Percentiles rank a stretch among this genome's conserved stretches.
Evolutionary conservation across 2,113 vertebrate genomes (phyloP).

Genomic region (Tretioscincus oriximinensis): DNA sequence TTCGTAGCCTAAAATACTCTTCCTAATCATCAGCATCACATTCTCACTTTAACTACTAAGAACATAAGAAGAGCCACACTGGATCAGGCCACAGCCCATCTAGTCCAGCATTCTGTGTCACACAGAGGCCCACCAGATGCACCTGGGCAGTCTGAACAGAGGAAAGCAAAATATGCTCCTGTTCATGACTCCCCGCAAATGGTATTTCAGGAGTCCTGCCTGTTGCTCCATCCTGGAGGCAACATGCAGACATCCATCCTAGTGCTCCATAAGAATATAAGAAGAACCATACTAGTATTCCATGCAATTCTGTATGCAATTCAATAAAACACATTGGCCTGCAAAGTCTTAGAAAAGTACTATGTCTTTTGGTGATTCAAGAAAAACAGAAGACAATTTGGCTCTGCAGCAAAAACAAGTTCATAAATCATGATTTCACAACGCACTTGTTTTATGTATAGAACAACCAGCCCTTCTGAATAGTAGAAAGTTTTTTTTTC

Average conservation of each 20-base stretch:
- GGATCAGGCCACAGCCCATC: too few species aligned
- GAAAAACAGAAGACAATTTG: neutral
- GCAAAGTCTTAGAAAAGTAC: slow-evolving; percentile 11
- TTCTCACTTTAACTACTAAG: slow-evolving; percentile 35
- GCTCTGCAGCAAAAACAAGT: slow-evolving; percentile 28
- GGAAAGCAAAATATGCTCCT: too few species aligned
- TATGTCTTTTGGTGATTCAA: neutral
- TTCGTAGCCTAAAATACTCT: neutral
- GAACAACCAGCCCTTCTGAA: slow-evolving; percentile 30
- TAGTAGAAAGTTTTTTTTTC: neutral
- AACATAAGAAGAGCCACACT: too few species aligned
- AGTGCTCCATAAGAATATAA: too few species aligned
- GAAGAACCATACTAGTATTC: slow-evolving; percentile 13
- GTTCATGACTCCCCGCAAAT: too few species aligned
- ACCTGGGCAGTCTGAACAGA: too few species aligned
- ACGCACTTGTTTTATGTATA: slow-evolving; percentile 37
- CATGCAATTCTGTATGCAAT: slow-evolving; percentile 33
- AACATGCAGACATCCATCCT: too few species aligned
- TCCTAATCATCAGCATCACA: slow-evolving; percentile 26
- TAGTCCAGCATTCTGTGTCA: too few species aligned
- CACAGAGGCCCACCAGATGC: too few species aligned
- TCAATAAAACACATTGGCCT: slow-evolving; percentile 16
- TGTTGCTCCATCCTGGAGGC: too few species aligned
- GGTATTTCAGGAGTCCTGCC: too few species aligned
- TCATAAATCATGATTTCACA: slow-evolving; percentile 54